Evolutionary conservation across 2,888 invertebrate species (phyloP), one percentile per base, ranked within the genome.

Genomic region (Pseudococcus jackbeardsleyi): DNA sequence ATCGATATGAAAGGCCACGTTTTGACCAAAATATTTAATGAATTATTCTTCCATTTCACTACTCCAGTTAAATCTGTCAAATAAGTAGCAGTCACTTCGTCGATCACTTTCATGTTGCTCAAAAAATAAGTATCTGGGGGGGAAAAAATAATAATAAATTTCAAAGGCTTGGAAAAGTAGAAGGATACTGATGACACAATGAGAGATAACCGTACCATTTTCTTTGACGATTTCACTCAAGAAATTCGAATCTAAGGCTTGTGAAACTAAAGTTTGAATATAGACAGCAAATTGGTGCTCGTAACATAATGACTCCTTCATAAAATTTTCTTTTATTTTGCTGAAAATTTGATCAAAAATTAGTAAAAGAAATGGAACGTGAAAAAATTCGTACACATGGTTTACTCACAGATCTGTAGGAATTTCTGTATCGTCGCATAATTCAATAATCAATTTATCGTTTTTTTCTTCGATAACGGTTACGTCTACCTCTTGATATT

Each of bases 51-150:
- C 88, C 88, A 88, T 19, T 79, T 88, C 7, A 88, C 42, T 0
- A 88, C 82, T 12, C 79, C 22, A 17, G 88, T 79, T 19, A 88
- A 54, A 54, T 88, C 79, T 0, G 33, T n/a, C 17, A 88, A 54
- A 88, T 88, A 88, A 11, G 88, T 88, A 50, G 50, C 50, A 11
- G 96, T 96, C 90, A 96, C 94, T 90, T 95, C 95, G 91, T 97
- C 97, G 79, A 97, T 95, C 5, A 95, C 95, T 91, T 96, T 95
- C 89, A 97, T 96, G 92, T 96, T 96, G 19, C 95, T 95, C 89
- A 97, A 93, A 92, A 97, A 97, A 92, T 97, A 97, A 90, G 97
- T 96, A 92, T 97, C 97, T 97, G n/a, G 92, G n/a, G 93, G 92
- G 26, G 42, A n/a, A 86, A 26, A 54, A 6, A n/a, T n/a, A n/a